Evolutionary conservation across 2,888 invertebrate genomes (phyloP).

Genomic region (Chymomyza caudatula): DNA sequence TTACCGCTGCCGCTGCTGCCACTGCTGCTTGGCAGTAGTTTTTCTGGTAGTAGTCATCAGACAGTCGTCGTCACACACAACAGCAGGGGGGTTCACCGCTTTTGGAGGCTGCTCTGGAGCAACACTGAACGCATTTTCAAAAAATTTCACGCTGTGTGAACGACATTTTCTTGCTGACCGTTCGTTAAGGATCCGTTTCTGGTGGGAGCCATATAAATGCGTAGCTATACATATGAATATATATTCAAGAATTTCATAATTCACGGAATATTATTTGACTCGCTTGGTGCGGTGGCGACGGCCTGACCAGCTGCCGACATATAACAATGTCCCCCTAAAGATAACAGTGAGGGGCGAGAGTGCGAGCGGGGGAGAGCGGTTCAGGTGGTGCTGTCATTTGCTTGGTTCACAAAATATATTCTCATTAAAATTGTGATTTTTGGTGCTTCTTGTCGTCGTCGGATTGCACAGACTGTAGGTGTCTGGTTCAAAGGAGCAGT

Average conservation of each 20-base stretch:
- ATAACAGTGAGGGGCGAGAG: not conserved
- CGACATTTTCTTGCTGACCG: constrained; percentile 61
- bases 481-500: constrained; percentile 7
- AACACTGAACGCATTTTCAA: constrained; percentile 35
- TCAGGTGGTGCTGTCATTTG: constrained; percentile 51
- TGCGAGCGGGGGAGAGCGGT: no score
- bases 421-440: constrained; percentile 71
- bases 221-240: not conserved
- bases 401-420: constrained; percentile 69
- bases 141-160: constrained; percentile 70
- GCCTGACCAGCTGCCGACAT: not conserved
- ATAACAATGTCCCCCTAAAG: constrained; percentile 68
- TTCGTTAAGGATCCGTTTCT: constrained; percentile 59
- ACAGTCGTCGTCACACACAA: constrained; percentile 29
- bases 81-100: constrained; percentile 55
- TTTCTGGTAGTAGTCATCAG: constrained; percentile 63
- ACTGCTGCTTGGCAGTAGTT: constrained; percentile 33
- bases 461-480: not conserved
- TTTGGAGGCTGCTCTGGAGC: constrained; percentile 8
- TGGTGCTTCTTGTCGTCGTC: constrained; percentile 59
- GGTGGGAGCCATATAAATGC: constrained; percentile 37
- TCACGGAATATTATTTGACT: constrained; percentile 69
- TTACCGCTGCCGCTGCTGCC: constrained; percentile 14
- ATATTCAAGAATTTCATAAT: constrained; percentile 55
- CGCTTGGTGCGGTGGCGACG: constrained; percentile 19